Conservation (phyloP, 2,888 invertebrate species). For the Prosopocoilus inquinatus region DNA sequence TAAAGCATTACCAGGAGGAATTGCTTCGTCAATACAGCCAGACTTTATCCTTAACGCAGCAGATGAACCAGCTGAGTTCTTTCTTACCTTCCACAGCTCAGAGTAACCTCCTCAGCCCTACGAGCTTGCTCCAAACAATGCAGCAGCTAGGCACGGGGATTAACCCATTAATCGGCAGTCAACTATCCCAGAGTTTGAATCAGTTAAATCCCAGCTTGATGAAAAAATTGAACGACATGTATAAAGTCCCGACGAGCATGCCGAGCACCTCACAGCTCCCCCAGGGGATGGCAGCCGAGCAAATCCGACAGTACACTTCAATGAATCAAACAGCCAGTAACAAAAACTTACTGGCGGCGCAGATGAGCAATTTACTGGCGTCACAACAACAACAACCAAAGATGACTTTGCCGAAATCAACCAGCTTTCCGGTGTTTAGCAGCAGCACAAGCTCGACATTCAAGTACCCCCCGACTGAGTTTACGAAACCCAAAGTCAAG, state of each 20-base stretch:
- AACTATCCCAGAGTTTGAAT: slow-evolving; percentile 25
- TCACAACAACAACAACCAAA: background rate
- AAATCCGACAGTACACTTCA: slow-evolving; percentile 13
- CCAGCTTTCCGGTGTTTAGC: background rate
- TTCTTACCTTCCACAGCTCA: slow-evolving; percentile 14
- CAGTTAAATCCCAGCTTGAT: slow-evolving; percentile 29
- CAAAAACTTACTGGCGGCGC: slow-evolving; percentile 4
- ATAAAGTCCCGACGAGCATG: slow-evolving; percentile 22
- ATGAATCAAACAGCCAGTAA: slow-evolving; percentile 7
- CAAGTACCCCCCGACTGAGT: slow-evolving; percentile 24
- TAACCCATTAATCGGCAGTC: slow-evolving; percentile 27
- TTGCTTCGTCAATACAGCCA: slow-evolving; percentile 48
- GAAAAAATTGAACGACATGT: slow-evolving; percentile 26
- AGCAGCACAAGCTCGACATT: slow-evolving; percentile 12
- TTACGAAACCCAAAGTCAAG: slow-evolving; percentile 25
- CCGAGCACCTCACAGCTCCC: slow-evolving; percentile 14
- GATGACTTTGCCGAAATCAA: background rate
- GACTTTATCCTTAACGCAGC: slow-evolving; percentile 37
- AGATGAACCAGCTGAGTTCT: slow-evolving; percentile 23
- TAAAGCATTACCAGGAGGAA: slow-evolving; percentile 50
- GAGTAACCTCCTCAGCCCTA: slow-evolving; percentile 24
- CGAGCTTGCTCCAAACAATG: slow-evolving; percentile 30
- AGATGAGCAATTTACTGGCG: background rate
- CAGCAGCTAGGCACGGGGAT: slow-evolving; percentile 26
- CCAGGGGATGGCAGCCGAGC: slow-evolving; percentile 12